These are phyloP conservation scores for Polydrusus pterygomalis DNA, from an alignment of 2,888 invertebrate species.

Conservation along the genomic window DNA sequence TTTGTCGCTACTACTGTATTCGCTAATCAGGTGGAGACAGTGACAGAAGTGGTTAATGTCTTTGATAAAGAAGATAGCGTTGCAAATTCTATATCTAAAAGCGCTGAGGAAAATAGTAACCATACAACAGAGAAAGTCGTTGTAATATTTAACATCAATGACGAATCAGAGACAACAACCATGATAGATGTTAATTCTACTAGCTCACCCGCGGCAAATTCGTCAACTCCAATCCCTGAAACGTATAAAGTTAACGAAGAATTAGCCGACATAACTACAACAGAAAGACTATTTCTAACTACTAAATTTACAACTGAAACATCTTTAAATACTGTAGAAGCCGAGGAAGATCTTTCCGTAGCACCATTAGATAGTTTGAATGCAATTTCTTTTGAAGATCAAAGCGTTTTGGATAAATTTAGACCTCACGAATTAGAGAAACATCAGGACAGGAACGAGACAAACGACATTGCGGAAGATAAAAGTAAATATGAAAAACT, in stretches of 20 bases:
- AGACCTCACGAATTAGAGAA: constrained; percentile 32
- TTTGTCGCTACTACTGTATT: constrained; percentile 37
- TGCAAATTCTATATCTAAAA: constrained; percentile 29
- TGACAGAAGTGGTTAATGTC: constrained; percentile 14
- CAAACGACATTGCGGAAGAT: constrained; percentile 27
- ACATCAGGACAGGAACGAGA: constrained; percentile 45
- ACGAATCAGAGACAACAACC: constrained; percentile 32
- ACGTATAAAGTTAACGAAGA: constrained; percentile 67
- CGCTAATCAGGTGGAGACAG: constrained; percentile 22
- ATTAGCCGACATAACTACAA: constrained; percentile 64
- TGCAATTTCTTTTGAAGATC: constrained; percentile 60
- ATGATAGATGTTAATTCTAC: background rate
- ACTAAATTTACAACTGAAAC: constrained; percentile 60
- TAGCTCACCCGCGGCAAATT: background rate
- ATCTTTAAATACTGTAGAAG: constrained; percentile 27
- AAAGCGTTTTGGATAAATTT: constrained; percentile 64
- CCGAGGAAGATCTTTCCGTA: constrained; percentile 62
- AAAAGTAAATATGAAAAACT: constrained; percentile 57
- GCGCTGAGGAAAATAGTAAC: constrained; percentile 21
- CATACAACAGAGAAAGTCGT: constrained; percentile 29
- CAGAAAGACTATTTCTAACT: constrained; percentile 64
- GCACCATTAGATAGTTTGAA: constrained; percentile 59
- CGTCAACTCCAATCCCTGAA: constrained; percentile 25
- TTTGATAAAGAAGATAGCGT: constrained; percentile 37
- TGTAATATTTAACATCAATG: constrained; percentile 38